Conservation (phyloP, 2,113 vertebrate genomes). For the Oreochromis aureus region DNA sequence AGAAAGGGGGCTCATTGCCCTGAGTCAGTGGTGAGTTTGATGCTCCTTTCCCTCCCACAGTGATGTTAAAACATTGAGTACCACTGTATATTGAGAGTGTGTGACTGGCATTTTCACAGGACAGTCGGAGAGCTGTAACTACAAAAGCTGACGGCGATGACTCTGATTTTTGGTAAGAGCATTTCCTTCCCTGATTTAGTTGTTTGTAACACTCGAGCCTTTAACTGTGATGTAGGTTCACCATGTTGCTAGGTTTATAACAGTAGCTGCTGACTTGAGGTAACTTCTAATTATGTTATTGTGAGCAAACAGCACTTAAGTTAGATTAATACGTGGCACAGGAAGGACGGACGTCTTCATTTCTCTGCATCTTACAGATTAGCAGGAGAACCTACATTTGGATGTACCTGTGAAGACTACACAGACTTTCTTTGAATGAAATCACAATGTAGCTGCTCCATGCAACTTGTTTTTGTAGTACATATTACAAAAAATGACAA, state of each 20-base stretch:
- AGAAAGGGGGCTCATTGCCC: slow-evolving; percentile 4
- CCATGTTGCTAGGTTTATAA: neutral
- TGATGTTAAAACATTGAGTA: neutral
- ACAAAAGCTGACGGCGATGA: neutral
- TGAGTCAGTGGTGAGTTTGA: slow-evolving; percentile 21
- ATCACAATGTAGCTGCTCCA: neutral
- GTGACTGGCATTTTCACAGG: slow-evolving; percentile 1
- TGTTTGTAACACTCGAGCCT: neutral
- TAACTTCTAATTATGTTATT: neutral
- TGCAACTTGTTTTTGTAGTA: neutral
- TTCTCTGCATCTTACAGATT: neutral
- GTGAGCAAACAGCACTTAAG: neutral
- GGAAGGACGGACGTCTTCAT: neutral
- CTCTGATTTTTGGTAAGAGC: slow-evolving; percentile 34
- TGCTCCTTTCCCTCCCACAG: neutral
- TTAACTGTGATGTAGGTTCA: neutral
- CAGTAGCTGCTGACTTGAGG: neutral
- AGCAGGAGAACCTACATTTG: neutral
- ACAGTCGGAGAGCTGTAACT: neutral
- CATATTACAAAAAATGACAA: neutral
- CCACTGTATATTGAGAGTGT: neutral
- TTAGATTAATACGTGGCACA: neutral
- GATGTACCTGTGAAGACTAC: neutral
- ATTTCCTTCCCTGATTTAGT: neutral
- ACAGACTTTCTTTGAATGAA: neutral